Percentiles rank a stretch among this genome's conserved stretches.
phyloP scores from a whole-genome alignment of 2,888 invertebrate species.

The Oscheius sp. region DNA sequence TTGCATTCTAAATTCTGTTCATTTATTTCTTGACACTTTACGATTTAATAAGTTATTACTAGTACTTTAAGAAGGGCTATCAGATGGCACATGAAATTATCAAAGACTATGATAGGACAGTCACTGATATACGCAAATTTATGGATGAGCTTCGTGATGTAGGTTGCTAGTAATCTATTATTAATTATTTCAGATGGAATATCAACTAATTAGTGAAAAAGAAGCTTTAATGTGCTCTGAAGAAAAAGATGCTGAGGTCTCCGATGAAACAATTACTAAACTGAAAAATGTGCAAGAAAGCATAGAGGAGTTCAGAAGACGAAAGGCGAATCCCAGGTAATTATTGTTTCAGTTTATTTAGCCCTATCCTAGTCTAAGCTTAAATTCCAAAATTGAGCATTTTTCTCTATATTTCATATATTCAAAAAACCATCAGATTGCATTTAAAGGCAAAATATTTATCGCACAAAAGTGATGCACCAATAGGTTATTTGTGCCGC shows the following conservation, averaged over 20 bases:
- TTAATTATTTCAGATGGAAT: not conserved
- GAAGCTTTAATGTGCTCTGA: slow-evolving; percentile 4
- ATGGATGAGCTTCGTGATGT: slow-evolving; percentile 15
- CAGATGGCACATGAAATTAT: no score
- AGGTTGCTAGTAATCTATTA: not conserved
- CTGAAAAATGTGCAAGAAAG: not conserved
- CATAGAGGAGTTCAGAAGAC: not conserved
- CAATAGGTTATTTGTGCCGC: no score
- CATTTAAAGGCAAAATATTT: no score
- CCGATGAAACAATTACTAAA: not conserved
- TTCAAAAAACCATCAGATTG: no score
- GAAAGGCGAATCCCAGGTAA: no score
- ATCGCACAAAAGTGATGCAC: no score
- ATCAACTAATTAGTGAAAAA: slow-evolving; percentile 2
- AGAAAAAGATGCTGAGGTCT: not conserved
- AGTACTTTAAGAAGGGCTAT: not conserved
- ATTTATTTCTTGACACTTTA: no score
- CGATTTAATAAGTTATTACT: not conserved
- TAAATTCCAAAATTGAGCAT: no score
- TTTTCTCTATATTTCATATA: no score
- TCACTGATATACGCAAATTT: not conserved
- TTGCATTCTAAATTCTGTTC: no score
- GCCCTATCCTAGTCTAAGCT: no score
- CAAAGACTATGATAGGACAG: not conserved
- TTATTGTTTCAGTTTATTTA: no score